Conservation (phyloP, 2,888 invertebrate genomes). For the Melipona beecheii region DNA sequence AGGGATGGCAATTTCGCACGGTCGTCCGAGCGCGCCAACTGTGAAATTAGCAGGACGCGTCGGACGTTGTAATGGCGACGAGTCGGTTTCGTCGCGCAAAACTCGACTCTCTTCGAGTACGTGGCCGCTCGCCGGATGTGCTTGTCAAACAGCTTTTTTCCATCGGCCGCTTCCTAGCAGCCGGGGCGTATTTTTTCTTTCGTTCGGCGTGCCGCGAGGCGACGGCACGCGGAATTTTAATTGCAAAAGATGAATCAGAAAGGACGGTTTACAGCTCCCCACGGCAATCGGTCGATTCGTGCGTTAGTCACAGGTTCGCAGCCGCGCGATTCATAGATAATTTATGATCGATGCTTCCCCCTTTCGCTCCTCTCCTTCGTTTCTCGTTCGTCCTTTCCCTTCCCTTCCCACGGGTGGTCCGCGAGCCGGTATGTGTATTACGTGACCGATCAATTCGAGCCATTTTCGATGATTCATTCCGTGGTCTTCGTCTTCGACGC, state of each 20-base stretch:
- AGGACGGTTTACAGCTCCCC: constrained; percentile 10
- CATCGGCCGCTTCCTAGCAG: constrained; percentile 19
- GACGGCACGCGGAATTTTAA: constrained; percentile 43
- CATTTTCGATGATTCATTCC: constrained; percentile 69
- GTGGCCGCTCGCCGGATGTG: constrained; percentile 36
- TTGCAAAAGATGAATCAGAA: constrained; percentile 46
- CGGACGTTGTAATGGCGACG: neutral
- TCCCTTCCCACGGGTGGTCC: constrained; percentile 54
- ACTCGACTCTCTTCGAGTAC: constrained; percentile 14
- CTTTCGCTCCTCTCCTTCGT: neutral
- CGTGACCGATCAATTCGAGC: constrained; percentile 51
- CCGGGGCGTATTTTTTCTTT: constrained; percentile 22
- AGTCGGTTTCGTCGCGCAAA: constrained; percentile 6
- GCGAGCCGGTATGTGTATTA: constrained; percentile 12
- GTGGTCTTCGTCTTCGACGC: constrained; percentile 50
- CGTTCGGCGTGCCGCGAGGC: constrained; percentile 5
- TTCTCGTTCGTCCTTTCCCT: neutral
- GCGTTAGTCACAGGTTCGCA: constrained; percentile 33
- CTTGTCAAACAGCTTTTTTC: constrained; percentile 46
- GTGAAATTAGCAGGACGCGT: constrained; percentile 19
- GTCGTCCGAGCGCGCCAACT: neutral
- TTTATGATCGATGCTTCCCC: constrained; percentile 49
- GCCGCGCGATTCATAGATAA: constrained; percentile 41
- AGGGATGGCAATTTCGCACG: neutral
- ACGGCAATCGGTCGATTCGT: constrained; percentile 37